A percentile compares a stretch with the other conserved stretches of the same genome.
Evolutionary conservation across 2,888 invertebrate genomes (phyloP).

Genomic region (Orchesella flavescens): DNA sequence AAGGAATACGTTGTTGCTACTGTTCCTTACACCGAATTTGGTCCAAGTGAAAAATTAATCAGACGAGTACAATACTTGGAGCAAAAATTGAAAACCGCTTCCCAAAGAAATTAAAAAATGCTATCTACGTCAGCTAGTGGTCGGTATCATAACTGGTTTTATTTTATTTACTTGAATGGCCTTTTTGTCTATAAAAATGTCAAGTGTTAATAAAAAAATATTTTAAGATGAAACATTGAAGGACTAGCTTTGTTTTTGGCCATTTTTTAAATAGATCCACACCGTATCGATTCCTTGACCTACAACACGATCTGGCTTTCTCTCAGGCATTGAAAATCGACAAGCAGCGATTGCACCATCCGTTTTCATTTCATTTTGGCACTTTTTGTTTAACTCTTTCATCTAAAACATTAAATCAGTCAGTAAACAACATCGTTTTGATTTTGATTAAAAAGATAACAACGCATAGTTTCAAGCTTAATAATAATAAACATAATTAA

Average conservation of each 20-base stretch:
- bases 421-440: background rate
- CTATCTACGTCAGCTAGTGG: background rate
- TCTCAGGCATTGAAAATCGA: constrained; percentile 89
- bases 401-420: constrained; percentile 77
- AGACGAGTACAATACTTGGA: constrained; percentile 85
- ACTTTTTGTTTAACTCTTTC: constrained; percentile 85
- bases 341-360: constrained; percentile 86
- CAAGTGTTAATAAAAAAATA: background rate
- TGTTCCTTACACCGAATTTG: constrained; percentile 84
- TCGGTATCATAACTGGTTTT: background rate
- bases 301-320: constrained; percentile 80
- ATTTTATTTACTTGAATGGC: no score
- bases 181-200: background rate
- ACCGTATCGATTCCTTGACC: constrained; percentile 90
- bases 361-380: constrained; percentile 80
- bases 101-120: background rate
- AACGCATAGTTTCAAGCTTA: no score
- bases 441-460: background rate
- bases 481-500: no score
- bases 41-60: constrained; percentile 82
- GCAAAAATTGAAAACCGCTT: constrained; percentile 78
- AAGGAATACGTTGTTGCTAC: constrained; percentile 79
- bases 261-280: constrained; percentile 82
- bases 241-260: background rate
- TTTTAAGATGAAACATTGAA: background rate